Evolutionary conservation across 2,797 vertebrate species (phyloP), one percentile per base, ranked within the genome.

Genomic region (Hyperoplus immaculatus): DNA sequence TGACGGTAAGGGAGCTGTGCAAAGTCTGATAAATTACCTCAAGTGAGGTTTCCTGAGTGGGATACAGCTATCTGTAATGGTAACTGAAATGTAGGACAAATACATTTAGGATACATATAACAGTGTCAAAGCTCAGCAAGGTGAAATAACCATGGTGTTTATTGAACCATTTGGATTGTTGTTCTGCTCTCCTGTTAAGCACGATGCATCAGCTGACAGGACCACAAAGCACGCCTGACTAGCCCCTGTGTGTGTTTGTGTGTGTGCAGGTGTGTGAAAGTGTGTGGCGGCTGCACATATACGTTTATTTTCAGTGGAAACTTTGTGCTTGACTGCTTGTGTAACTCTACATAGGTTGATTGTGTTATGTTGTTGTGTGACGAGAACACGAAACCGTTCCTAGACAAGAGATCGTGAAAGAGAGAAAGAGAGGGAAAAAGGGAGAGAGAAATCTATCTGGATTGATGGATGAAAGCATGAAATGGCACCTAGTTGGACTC

Each of bases 341-440:
- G 78, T 91, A 88, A 88, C 78, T 92, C 78, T 75, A 72, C 83
- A 83, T 88, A 85, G 89, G 84, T 78, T 85, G 87, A 90, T 69
- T 73, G 79, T 9, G 65, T 73, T 72, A 29, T 77, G 87, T 89
- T 89, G 29, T 29, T 89, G 79, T 90, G 72, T 79, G 77, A 77
- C 70, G 83, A 75, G 59, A 51, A 85, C 74, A 87, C 72, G 84
- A 83, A 89, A 69, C 43, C 83, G 82, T 80, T 83, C 80, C 75
- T 71, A 64, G 65, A 49, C 59, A 75, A 70, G 69, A 39, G 66
- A 75, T 60, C 57, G 71, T 63, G 68, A 57, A 29, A 29, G 29
- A 29, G 29, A 29, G 29, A 29, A 29, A 29, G 53, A 72, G 39
- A 72, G 58, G 46, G 51, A 62, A 36, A 66, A 49, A 72, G 45